Percentiles rank a stretch among this genome's conserved stretches.
Evolutionary conservation across 2,113 vertebrate genomes (phyloP).

Genomic region (Chionomys nivalis): DNA sequence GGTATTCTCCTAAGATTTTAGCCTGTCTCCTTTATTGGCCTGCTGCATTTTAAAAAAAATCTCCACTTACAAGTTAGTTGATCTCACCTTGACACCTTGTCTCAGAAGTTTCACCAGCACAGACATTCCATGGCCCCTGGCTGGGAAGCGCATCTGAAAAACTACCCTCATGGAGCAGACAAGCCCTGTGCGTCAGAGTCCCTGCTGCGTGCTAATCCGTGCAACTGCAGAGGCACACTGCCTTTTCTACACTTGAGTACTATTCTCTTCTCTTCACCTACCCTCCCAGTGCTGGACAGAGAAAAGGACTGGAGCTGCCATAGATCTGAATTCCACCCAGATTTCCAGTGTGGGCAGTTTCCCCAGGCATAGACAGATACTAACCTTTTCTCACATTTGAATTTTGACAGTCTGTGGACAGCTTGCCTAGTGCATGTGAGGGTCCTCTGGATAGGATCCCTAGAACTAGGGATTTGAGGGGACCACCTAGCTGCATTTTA

Average conservation of each 20-base stretch:
- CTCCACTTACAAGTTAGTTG: slow-evolving; percentile 49
- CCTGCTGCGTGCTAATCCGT: background rate
- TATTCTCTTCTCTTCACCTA: slow-evolving; percentile 12
- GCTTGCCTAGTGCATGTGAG: background rate
- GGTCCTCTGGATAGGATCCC: background rate
- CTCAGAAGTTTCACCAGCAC: background rate
- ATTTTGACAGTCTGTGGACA: background rate
- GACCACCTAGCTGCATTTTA: background rate
- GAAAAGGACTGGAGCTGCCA: background rate
- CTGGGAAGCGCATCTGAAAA: background rate
- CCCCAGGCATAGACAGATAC: background rate
- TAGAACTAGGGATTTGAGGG: too few relatives aligned
- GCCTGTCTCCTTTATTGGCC: slow-evolving; percentile 15
- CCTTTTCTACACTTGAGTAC: background rate
- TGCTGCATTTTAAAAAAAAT: background rate
- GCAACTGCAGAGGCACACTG: background rate
- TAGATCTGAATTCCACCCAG: background rate
- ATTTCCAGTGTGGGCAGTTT: background rate
- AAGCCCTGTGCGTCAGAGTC: background rate
- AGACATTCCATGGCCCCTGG: background rate
- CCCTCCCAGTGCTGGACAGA: background rate
- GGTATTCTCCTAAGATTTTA: slow-evolving; percentile 20
- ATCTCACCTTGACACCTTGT: background rate
- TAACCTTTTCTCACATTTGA: background rate
- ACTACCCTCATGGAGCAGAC: background rate